A percentile compares a stretch with the other conserved stretches of the same genome.
Conservation (phyloP, 2,888 invertebrate species). For the Epistrophe eligans region DNA sequence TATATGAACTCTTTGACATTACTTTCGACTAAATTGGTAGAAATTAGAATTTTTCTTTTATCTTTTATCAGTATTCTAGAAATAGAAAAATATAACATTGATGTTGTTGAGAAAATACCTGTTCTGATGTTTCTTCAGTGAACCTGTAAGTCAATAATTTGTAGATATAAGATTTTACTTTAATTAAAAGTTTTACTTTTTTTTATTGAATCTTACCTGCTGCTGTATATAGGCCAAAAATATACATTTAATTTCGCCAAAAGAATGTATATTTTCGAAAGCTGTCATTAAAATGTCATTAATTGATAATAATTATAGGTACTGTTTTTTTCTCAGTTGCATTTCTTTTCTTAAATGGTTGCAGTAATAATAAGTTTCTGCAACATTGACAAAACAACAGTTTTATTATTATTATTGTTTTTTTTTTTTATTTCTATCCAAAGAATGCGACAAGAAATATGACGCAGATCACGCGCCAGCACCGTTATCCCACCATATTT, state of each 20-base stretch:
- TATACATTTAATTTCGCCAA: background rate
- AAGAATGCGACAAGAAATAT: slow-evolving; percentile 54
- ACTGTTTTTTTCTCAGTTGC: background rate
- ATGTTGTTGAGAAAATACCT: no score
- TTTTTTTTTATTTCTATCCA: background rate
- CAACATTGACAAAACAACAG: background rate
- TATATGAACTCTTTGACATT: no score
- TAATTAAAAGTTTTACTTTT: no score
- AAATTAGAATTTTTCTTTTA: no score
- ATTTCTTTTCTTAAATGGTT: background rate
- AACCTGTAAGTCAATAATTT: no score
- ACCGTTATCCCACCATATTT: slow-evolving; percentile 41
- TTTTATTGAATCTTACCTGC: no score
- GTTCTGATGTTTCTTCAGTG: no score
- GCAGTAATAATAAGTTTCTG: background rate
- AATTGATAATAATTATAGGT: background rate
- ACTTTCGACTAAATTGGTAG: no score
- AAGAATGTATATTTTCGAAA: background rate
- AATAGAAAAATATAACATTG: no score
- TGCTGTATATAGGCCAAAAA: no score
- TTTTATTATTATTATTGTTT: background rate
- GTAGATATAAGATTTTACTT: no score
- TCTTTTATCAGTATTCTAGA: no score
- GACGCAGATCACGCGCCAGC: slow-evolving; percentile 39
- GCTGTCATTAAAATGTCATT: slow-evolving; percentile 3